A percentile compares a stretch with the other conserved stretches of the same genome.
Conservation (phyloP, 2,113 vertebrate species). For the Chiloscyllium plagiosum region DNA sequence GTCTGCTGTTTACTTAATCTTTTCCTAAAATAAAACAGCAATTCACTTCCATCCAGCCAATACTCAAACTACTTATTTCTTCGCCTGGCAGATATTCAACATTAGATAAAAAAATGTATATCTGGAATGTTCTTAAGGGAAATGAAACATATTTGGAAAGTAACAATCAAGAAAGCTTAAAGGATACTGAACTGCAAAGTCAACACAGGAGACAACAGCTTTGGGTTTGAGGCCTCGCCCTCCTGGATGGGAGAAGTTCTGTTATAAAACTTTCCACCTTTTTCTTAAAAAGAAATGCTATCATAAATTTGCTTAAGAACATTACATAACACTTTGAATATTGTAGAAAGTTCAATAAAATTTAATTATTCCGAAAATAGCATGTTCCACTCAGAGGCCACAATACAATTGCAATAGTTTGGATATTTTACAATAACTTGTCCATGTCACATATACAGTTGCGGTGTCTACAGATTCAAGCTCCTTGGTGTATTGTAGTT, state of each 20-base stretch:
- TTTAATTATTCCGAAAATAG: no score
- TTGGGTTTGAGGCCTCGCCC: neutral
- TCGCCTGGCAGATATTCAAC: neutral
- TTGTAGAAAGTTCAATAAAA: no score
- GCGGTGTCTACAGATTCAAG: no score
- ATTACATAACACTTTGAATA: no score
- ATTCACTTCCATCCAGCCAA: neutral
- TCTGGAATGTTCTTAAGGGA: neutral
- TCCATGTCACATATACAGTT: no score
- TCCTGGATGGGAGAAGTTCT: neutral
- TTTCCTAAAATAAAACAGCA: neutral
- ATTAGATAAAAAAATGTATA: neutral
- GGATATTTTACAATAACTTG: no score
- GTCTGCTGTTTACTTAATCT: neutral
- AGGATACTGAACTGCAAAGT: neutral
- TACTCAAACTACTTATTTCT: neutral
- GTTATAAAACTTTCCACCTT: neutral
- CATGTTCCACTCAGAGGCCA: no score
- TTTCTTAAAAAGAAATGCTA: neutral
- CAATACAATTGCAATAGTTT: no score
- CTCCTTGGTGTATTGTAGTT: no score
- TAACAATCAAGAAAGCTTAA: neutral
- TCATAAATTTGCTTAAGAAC: no score
- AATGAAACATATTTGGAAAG: neutral
- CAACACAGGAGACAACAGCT: neutral